phyloP scores from a whole-genome alignment of 2,797 vertebrate species.

The Coregonus sp. region DNA sequence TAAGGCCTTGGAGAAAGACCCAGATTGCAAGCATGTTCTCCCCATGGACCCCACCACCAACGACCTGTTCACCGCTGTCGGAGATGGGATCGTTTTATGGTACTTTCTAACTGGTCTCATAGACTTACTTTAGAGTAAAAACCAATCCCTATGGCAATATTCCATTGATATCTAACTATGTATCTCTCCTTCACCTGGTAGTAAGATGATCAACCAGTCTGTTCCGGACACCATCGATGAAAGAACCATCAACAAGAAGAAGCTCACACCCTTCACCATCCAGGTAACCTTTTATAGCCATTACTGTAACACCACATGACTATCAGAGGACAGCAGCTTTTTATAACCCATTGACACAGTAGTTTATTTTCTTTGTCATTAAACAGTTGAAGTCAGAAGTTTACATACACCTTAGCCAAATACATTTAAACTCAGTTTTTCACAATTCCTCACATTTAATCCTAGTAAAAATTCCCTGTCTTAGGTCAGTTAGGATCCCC shows the following conservation, averaged over 20 bases:
- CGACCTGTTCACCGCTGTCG: constrained; percentile 87
- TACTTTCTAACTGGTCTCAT: constrained; percentile 54
- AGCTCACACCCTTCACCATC: constrained; percentile 94
- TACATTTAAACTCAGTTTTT: no score
- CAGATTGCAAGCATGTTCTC: constrained; percentile 87
- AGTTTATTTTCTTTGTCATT: neutral
- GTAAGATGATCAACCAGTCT: constrained; percentile 98
- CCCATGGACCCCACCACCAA: constrained; percentile 87
- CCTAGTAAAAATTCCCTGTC: no score
- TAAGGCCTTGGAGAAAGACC: constrained; percentile 91
- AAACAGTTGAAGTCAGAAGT: neutral
- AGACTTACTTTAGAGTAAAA: neutral
- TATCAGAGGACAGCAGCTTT: neutral
- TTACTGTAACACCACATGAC: neutral
- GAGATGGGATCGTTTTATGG: constrained; percentile 94
- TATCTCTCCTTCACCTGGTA: constrained; percentile 47
- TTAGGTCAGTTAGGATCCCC: no score
- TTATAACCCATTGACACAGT: no score
- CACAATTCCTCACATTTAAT: no score
- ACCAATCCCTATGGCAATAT: neutral
- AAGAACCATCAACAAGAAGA: constrained; percentile 98
- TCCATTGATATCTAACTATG: neutral
- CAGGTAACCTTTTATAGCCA: constrained; percentile 76
- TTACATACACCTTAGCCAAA: no score
- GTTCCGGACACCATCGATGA: constrained; percentile 96